Conservation (phyloP, 2,888 invertebrate genomes). For the Patella caerulea region DNA sequence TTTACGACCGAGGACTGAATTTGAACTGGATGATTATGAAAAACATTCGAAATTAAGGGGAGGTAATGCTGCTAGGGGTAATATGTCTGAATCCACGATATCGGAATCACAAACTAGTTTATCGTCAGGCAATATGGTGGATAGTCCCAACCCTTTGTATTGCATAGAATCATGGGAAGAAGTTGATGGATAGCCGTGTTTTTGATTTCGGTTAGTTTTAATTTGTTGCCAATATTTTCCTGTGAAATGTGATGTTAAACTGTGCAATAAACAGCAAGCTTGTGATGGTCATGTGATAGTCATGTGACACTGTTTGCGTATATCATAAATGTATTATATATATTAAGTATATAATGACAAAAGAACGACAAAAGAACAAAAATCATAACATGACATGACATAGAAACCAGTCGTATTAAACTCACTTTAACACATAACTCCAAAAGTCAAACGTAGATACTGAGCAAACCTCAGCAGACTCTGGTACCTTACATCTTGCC, state of each 20-base stretch:
- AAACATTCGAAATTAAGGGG: conserved; percentile 16
- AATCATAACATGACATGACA: too few species aligned
- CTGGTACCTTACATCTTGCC: too few species aligned
- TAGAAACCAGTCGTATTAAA: too few species aligned
- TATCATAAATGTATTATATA: too few species aligned
- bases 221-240: neutral
- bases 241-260: neutral
- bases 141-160: neutral
- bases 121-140: neutral
- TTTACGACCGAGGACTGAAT: neutral
- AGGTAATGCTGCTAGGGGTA: neutral
- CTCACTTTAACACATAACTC: too few species aligned
- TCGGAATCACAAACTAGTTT: neutral
- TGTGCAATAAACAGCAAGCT: too few species aligned
- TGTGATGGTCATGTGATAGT: too few species aligned
- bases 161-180: neutral
- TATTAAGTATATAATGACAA: too few species aligned
- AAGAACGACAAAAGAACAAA: too few species aligned
- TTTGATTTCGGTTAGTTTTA: neutral
- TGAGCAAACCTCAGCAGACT: too few species aligned
- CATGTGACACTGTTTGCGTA: too few species aligned
- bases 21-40: conserved; percentile 18
- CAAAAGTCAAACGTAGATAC: too few species aligned
- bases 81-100: neutral
- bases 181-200: neutral